phyloP scores from a whole-genome alignment of 2,888 invertebrate species.

The Aphodius granarius region DNA sequence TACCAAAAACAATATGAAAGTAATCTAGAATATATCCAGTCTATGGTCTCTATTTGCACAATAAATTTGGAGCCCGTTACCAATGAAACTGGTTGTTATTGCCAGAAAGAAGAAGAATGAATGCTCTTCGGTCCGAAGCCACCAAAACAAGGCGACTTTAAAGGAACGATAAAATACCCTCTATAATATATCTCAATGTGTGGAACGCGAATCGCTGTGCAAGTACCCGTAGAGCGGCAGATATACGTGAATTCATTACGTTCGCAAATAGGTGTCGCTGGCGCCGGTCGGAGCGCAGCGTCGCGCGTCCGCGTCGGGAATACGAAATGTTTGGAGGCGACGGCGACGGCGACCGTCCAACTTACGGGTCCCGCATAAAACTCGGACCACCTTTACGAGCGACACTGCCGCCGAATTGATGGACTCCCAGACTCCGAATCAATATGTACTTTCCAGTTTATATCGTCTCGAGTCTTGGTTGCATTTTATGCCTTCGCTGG shows the following conservation, averaged over 20 bases:
- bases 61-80: background rate
- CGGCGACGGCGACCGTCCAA: conserved; percentile 23
- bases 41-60: background rate
- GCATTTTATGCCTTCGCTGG: conserved; percentile 27
- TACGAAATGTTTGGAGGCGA: conserved; percentile 31
- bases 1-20: too few species aligned
- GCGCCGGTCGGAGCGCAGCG: conserved; percentile 26
- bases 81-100: background rate
- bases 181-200: conserved; percentile 6
- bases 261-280: conserved; percentile 31
- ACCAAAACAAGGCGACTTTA: conserved; percentile 11
- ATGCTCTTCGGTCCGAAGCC: conserved; percentile 3
- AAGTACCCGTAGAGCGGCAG: background rate
- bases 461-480: conserved; percentile 27
- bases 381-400: conserved; percentile 31
- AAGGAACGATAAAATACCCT: conserved; percentile 4
- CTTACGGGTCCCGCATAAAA: conserved; percentile 25
- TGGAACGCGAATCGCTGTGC: background rate
- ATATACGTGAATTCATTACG: conserved; percentile 30
- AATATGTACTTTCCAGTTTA: conserved; percentile 33
- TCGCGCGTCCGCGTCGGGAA: conserved; percentile 24
- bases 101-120: conserved; percentile 9
- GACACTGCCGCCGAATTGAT: conserved; percentile 31
- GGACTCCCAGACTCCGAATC: conserved; percentile 34
- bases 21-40: too few species aligned